Evolutionary conservation across 1,140 invertebrate genomes (phyloP).

Genomic region (Asobara japonica): DNA sequence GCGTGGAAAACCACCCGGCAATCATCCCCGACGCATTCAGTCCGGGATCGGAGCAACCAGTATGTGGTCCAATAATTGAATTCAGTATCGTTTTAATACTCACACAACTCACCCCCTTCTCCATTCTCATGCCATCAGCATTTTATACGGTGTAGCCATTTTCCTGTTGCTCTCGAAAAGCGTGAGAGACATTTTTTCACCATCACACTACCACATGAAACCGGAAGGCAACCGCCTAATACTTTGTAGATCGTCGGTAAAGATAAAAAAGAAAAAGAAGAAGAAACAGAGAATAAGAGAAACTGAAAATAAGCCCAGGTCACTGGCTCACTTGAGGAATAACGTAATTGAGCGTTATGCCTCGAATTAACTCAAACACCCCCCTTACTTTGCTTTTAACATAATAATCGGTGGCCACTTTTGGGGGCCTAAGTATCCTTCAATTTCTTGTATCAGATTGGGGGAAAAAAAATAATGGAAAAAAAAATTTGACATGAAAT

Average conservation of each 20-base stretch:
- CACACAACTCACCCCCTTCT: neutral
- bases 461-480: neutral
- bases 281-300: constrained; percentile 1
- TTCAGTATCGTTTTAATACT: constrained; percentile 7
- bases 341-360: constrained; percentile 17
- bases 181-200: neutral
- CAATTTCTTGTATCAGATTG: neutral
- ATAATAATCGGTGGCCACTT: neutral
- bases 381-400: neutral
- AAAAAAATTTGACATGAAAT: neutral
- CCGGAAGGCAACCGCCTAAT: constrained; percentile 27
- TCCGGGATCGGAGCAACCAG: neutral
- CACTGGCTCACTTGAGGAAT: constrained; percentile 6
- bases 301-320: constrained; percentile 15
- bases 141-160: neutral
- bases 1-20: constrained; percentile 19
- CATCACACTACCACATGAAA: neutral
- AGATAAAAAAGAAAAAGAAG: constrained; percentile 13
- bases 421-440: neutral
- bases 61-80: constrained; percentile 19
- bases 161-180: constrained; percentile 9
- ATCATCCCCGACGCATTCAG: constrained; percentile 20
- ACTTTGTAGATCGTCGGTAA: constrained; percentile 27
- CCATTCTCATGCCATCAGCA: neutral
- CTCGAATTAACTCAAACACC: constrained; percentile 8